Conservation (phyloP, 2,797 vertebrate species). For the Morelia viridis region DNA sequence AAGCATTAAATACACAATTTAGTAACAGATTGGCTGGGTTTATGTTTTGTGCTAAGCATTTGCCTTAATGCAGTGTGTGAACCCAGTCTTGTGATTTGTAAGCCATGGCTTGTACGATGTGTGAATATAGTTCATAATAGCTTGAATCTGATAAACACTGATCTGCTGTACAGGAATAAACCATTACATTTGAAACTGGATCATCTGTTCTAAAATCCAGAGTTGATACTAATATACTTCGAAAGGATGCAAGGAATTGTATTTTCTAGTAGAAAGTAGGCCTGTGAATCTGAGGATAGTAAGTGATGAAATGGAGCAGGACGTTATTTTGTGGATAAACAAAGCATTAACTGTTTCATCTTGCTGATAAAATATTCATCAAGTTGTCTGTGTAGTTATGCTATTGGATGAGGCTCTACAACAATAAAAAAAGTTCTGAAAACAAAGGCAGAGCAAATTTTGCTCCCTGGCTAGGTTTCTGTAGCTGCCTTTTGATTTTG, state of each 20-base stretch:
- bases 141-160: not conserved
- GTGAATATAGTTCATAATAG: not conserved
- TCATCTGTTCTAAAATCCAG: not conserved
- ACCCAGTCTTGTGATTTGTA: not conserved
- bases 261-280: not conserved
- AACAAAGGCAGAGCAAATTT: conserved; percentile 60
- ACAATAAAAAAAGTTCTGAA: conserved; percentile 43
- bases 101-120: not conserved
- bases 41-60: not conserved
- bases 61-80: not conserved
- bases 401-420: conserved; percentile 31
- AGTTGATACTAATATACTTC: not conserved
- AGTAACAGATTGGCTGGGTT: not conserved
- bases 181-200: not conserved
- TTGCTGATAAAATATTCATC: not conserved
- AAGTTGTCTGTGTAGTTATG: conserved; percentile 31
- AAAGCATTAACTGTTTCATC: not conserved
- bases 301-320: not conserved
- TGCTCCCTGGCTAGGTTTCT: conserved; percentile 81
- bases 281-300: not conserved
- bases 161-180: not conserved
- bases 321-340: not conserved
- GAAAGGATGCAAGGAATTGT: not conserved
- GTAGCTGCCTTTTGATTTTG: conserved; percentile 96
- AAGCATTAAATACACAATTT: not conserved